Evolutionary conservation across 2,797 vertebrate species (phyloP).

Genomic region (Hemibagrus guttatus): DNA sequence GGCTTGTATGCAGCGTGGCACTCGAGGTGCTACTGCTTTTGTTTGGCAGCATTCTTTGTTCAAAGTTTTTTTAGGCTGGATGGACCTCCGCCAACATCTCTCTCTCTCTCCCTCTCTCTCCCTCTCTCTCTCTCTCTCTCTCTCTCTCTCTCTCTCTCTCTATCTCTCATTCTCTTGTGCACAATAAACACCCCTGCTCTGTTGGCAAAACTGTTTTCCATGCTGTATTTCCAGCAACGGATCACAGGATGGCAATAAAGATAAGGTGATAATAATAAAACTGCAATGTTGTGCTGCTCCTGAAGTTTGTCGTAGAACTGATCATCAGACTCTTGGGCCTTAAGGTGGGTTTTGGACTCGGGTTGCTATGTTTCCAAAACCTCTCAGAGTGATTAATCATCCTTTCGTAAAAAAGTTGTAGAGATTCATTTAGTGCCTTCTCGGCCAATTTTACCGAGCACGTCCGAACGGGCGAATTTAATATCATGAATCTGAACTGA

Average conservation of each 20-base stretch:
- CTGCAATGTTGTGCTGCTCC: not conserved
- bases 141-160: not conserved
- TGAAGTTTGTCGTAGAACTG: not conserved
- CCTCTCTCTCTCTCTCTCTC: slow-evolving; percentile 14
- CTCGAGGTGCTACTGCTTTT: slow-evolving; percentile 66
- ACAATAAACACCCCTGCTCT: not conserved
- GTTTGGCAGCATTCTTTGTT: slow-evolving; percentile 74
- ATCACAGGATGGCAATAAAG: not conserved
- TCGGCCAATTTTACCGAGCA: not conserved
- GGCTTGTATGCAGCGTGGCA: slow-evolving; percentile 66
- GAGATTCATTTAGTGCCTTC: not conserved
- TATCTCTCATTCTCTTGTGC: slow-evolving; percentile 5
- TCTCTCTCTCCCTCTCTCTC: slow-evolving; percentile 17
- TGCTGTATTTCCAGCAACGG: slow-evolving; percentile 4
- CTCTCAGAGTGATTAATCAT: not conserved
- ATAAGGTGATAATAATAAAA: slow-evolving; percentile 14
- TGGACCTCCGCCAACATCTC: slow-evolving; percentile 53
- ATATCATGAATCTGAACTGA: not conserved
- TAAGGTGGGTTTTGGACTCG: not conserved
- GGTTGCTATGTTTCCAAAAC: not conserved
- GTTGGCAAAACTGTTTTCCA: slow-evolving; percentile 18
- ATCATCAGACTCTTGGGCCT: not conserved
- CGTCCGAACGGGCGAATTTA: not conserved
- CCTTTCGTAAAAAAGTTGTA: not conserved
- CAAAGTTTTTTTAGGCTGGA: slow-evolving; percentile 59